These are phyloP conservation scores for Panulirus ornatus DNA, from an alignment of 1,140 invertebrate species.

Conservation along the genomic window DNA sequence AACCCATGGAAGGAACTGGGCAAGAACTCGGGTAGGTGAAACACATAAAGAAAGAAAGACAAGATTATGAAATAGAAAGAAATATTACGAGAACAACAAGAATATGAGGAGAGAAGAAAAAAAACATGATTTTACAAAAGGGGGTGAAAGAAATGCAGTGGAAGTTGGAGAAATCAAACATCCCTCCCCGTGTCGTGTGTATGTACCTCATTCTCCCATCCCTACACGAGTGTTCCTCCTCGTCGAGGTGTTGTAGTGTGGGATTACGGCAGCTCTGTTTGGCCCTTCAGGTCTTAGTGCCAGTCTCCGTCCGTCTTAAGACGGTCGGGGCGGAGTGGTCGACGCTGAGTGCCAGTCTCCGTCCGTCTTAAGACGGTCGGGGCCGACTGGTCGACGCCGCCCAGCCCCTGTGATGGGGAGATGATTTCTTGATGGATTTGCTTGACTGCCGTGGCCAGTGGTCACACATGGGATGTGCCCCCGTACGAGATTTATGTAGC, in stretches of 20 bases:
- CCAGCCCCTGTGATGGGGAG: too few species aligned
- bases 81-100: neutral
- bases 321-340: too few species aligned
- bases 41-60: neutral
- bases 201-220: neutral
- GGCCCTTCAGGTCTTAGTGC: slow-evolving; percentile 27
- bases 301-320: neutral
- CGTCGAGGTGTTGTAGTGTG: neutral
- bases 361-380: neutral
- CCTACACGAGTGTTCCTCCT: neutral
- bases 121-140: too few species aligned
- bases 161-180: too few species aligned
- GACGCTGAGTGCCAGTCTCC: neutral
- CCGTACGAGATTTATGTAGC: too few species aligned
- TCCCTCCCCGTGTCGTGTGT: too few species aligned
- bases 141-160: too few species aligned
- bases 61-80: neutral
- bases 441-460: too few species aligned
- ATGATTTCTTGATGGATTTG: too few species aligned
- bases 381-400: too few species aligned
- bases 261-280: slow-evolving; percentile 30
- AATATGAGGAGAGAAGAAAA: too few species aligned
- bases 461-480: too few species aligned
- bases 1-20: neutral
- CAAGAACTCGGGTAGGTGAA: neutral